Base-by-base conservation (phyloP, 2,888 invertebrate species). In the Cosmia pyralina region DNA sequence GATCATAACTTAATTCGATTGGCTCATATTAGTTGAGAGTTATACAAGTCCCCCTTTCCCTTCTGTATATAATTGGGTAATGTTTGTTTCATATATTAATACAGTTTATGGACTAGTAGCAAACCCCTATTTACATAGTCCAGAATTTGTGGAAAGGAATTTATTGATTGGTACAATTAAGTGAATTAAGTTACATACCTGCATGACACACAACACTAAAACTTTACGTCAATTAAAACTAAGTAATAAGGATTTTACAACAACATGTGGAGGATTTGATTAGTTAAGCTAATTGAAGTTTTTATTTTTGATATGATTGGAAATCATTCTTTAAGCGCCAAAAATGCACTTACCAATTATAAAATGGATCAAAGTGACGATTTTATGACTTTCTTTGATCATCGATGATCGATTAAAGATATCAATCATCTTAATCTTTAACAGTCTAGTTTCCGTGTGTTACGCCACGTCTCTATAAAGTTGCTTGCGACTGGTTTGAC, bases 381-480 rank as follows among this genome's bases (percentile, higher is more conserved):
- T 76, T 85, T 79, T 75, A 82, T 68, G 58, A 70, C 63, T 65
- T 58, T 60, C n/a, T 80, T 71, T 71, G 76, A 63, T 74, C 62
- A 77, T 58, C 65, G 60, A 86, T 82, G 65, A 84, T 82, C 62
- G 82, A 78, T 75, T 86, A 64, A 82, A 67, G 63, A 75, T 66
- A 73, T 77, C 73, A 73, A 75, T 73, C 74, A 71, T 69, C 22
- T 64, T 71, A 66, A 81, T 83, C 74, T 79, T 65, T 63, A 76
- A 67, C 46, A 74, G 69, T 82, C 71, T 68, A 69, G 77, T 77
- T 85, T 85, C 87, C 87, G 73, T 81, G 64, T 81, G 69, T 81
- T 83, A 75, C 72, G 58, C 76, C 72, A 80, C 69, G 55, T 78
- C 73, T 75, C 69, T 69, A 66, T 77, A 79, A 77, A 79, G 60